Percentiles rank a stretch among this genome's conserved stretches.
Conservation (phyloP, 1,140 invertebrate genomes). For the Leucophenga varia region DNA sequence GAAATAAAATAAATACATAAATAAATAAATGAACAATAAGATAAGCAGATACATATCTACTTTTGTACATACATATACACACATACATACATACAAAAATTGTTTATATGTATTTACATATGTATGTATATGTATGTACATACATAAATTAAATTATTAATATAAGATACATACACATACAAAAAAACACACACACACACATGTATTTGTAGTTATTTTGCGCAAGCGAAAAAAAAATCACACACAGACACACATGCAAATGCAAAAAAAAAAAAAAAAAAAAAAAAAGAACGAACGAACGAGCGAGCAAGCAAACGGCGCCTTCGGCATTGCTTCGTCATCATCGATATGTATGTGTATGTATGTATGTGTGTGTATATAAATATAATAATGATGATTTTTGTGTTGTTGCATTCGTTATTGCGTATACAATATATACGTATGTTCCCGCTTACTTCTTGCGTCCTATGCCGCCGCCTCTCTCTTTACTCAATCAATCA, state of each 20-base stretch:
- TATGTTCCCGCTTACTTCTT: neutral
- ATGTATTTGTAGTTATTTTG: neutral
- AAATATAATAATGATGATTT: conserved; percentile 7
- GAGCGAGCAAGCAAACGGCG: too few species aligned
- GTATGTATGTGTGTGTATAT: conserved; percentile 11
- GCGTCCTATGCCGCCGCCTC: conserved; percentile 1
- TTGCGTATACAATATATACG: conserved; percentile 3
- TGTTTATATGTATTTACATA: neutral
- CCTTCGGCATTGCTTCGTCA: conserved; percentile 50
- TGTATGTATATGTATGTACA: neutral
- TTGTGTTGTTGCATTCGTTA: conserved; percentile 6
- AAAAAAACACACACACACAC: neutral
- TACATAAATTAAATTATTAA: too few species aligned
- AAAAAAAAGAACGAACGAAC: neutral
- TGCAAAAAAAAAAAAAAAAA: neutral
- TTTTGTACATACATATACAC: neutral
- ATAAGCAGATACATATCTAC: neutral
- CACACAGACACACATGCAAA: neutral
- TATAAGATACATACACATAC: neutral
- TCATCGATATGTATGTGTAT: conserved; percentile 32
- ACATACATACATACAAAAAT: neutral
- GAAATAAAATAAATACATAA: neutral
- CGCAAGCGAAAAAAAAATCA: neutral
- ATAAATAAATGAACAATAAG: neutral
- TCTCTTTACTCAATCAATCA: conserved; percentile 25